A percentile compares a stretch with the other conserved stretches of the same genome.
These are phyloP conservation scores for Capromys pilorides DNA, from an alignment of 2,797 vertebrate genomes.

Conservation along the genomic window DNA sequence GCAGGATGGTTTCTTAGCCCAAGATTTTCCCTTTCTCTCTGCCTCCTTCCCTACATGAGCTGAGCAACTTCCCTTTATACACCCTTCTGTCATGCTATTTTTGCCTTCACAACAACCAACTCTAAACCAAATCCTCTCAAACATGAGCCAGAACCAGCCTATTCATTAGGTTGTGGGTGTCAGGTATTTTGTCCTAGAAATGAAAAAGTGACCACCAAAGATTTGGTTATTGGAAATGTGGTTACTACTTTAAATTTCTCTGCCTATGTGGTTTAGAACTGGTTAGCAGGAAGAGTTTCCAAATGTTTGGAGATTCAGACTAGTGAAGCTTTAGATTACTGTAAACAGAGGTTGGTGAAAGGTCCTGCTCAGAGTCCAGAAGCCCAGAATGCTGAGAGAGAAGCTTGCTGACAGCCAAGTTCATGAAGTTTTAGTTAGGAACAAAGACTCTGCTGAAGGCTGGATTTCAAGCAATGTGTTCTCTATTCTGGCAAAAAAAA, in stretches of 20 bases:
- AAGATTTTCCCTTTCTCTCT: neutral
- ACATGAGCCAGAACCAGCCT: neutral
- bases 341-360: neutral
- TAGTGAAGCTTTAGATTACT: neutral
- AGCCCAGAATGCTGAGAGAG: neutral
- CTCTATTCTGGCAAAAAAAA: neutral
- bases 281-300: neutral
- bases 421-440: neutral
- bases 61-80: neutral
- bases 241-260: neutral
- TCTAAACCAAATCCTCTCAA: neutral
- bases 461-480: too few species aligned
- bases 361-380: neutral
- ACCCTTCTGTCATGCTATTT: neutral
- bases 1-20: neutral
- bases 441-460: neutral
- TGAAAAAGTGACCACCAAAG: too few species aligned
- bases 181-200: neutral
- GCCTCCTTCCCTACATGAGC: neutral
- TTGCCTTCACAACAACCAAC: neutral
- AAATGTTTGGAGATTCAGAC: neutral
- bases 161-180: neutral
- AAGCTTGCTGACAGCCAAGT: neutral
- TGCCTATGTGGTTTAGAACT: neutral
- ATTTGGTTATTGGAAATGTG: neutral